Base-by-base conservation (phyloP, 2,797 vertebrate genomes). In the Limnodromus scolopaceus region DNA sequence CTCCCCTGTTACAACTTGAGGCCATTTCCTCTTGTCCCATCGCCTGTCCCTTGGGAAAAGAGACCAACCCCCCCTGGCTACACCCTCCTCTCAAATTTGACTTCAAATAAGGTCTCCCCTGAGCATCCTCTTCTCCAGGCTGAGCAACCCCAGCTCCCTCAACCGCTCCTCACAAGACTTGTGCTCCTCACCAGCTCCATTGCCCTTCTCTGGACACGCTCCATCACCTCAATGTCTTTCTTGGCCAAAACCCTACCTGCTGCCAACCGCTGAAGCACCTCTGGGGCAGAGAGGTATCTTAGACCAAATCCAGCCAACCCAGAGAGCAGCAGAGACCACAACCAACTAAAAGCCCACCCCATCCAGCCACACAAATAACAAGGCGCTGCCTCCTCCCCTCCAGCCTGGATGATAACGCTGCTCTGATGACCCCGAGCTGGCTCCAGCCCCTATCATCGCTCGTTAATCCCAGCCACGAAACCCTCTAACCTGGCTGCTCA, bases 331-430 rank as follows among this genome's bases (percentile, higher is more conserved):
- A n/a, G 11, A 7, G 32, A 85, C 9, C 0, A 1, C 34, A 81
- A 27, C 38, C 72, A 69, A 16, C 16, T 12, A 39, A 34, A 43
- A 74, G 13, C 8, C 41, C 43, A 17, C 24, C 32, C 41, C 36
- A 45, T 7, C 53, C 36, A 32, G 38, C 1, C 0, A 14, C 38
- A 82, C 22, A 63, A 83, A 55, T 23, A 49, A 8, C 15, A 6
- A 5, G 23, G n/a, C 0, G 4, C 38, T 51, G 17, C 45, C 49
- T 90, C 27, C n/a, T 76, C 13, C 19, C 6, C 10, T 49, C 61
- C 30, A 39, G 18, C 58, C 80, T 2, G 0, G 13, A 36, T 36
- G 55, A 43, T 27, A 72, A 77, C 0, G 0, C 8, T 63, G 58
- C 39, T 23, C 78, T 8, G 32, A 34, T 43, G 75, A 70, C 78